Evolutionary conservation across 2,113 vertebrate genomes (phyloP).

Genomic region (Otus sunia): DNA sequence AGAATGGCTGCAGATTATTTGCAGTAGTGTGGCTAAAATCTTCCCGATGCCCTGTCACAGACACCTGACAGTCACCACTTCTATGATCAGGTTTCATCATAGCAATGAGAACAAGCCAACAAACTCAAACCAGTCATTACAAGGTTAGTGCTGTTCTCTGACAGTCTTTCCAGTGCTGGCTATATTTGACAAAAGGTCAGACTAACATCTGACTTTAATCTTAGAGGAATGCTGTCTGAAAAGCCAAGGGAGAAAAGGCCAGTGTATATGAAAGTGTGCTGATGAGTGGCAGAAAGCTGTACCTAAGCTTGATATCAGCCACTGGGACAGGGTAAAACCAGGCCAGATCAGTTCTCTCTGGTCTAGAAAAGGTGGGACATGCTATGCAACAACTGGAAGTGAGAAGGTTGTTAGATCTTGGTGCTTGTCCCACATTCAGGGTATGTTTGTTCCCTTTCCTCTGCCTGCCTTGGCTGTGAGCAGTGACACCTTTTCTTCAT

Average conservation of each 20-base stretch:
- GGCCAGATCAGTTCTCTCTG: neutral
- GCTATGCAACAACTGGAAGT: neutral
- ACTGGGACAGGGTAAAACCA: neutral
- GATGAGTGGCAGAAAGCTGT: neutral
- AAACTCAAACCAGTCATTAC: neutral
- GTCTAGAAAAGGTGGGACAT: neutral
- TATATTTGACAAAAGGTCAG: neutral
- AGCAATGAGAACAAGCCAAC: neutral
- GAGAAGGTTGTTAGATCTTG: neutral
- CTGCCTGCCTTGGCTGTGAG: neutral
- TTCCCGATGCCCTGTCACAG: neutral
- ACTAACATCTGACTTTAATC: neutral
- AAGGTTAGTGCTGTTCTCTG: neutral
- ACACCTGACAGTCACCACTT: neutral
- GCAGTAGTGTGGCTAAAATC: neutral
- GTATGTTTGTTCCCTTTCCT: neutral
- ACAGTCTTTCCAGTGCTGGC: neutral
- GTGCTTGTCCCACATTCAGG: neutral
- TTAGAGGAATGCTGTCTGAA: neutral
- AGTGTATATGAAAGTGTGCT: neutral
- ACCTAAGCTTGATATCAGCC: neutral
- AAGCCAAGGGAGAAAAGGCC: neutral
- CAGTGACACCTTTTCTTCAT: neutral
- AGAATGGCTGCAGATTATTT: neutral
- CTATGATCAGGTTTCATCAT: neutral